Conservation (phyloP, 35 echinoderm and acorn worm genomes). For the Patiria miniata region DNA sequence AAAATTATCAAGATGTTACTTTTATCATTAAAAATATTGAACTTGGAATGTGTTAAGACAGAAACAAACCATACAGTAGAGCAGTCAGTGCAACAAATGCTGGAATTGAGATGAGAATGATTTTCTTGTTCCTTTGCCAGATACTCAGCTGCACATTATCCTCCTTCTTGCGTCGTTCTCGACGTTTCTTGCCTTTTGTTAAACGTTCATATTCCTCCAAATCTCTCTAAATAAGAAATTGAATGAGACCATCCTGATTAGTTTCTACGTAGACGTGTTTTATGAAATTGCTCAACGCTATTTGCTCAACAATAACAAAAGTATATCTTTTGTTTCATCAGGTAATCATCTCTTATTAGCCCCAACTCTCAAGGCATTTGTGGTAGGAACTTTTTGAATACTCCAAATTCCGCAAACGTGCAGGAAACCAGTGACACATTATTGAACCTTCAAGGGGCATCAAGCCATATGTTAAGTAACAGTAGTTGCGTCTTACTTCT, state of each 20-base stretch:
- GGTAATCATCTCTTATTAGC: too few relatives aligned
- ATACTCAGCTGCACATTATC: constrained; percentile 7
- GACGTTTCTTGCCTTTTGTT: constrained; percentile 43
- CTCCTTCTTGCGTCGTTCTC: constrained; percentile 37
- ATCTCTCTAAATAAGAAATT: constrained; percentile 16
- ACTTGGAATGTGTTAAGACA: constrained; percentile 1
- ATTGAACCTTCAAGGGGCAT: background rate
- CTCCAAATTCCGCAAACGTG: background rate
- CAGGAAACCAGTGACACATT: background rate
- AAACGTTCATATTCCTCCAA: constrained; percentile 56
- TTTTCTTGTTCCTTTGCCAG: constrained; percentile 37
- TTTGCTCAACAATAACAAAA: too few relatives aligned
- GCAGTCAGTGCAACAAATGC: background rate
- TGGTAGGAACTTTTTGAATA: background rate
- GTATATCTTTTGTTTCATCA: background rate
- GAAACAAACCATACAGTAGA: background rate
- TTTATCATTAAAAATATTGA: too few relatives aligned
- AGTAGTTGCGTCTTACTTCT: background rate
- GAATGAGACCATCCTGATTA: constrained; percentile 12
- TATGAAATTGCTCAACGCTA: too few relatives aligned
- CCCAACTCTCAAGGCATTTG: background rate
- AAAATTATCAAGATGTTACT: too few relatives aligned
- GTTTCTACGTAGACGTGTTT: too few relatives aligned
- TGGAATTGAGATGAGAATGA: background rate
- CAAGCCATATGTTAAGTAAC: background rate